These are phyloP conservation scores for Hyla sarda DNA, from an alignment of 2,113 vertebrate species.

Conservation along the genomic window DNA sequence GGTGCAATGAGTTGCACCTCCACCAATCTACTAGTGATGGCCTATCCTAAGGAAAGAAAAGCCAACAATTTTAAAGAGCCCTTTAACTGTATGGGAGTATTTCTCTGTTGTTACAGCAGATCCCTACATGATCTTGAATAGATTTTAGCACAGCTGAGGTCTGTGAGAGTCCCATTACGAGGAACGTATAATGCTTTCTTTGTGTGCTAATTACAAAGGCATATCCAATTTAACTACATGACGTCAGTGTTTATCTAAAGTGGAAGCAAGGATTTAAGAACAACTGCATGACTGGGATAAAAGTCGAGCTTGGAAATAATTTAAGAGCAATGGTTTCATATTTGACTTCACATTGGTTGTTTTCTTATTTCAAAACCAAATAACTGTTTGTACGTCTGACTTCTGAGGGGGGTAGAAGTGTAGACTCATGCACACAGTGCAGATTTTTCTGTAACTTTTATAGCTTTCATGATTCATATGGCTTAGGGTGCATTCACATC, in stretches of 20 bases:
- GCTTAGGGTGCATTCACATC: too few species aligned
- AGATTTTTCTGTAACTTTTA: too few species aligned
- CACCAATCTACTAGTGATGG: too few species aligned
- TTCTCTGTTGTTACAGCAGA: neutral
- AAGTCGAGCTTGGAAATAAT: neutral
- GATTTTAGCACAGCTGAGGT: neutral
- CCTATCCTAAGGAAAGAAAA: too few species aligned
- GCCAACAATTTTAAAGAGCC: too few species aligned
- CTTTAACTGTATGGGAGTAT: neutral
- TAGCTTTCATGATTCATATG: too few species aligned
- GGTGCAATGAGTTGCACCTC: too few species aligned
- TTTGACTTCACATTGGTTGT: neutral
- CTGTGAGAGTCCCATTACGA: neutral
- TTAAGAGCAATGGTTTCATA: neutral
- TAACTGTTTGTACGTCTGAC: neutral
- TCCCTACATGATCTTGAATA: neutral
- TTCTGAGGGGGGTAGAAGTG: neutral
- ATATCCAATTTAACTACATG: conserved; percentile 29
- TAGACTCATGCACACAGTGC: too few species aligned
- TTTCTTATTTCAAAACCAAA: neutral
- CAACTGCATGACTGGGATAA: neutral
- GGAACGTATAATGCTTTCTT: neutral
- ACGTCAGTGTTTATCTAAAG: conserved; percentile 28
- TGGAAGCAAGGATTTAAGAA: conserved; percentile 1
- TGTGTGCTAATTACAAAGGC: conserved; percentile 22